Evolutionary conservation across 2,797 vertebrate genomes (phyloP).

Genomic region (Pseudomugil gertrudae): DNA sequence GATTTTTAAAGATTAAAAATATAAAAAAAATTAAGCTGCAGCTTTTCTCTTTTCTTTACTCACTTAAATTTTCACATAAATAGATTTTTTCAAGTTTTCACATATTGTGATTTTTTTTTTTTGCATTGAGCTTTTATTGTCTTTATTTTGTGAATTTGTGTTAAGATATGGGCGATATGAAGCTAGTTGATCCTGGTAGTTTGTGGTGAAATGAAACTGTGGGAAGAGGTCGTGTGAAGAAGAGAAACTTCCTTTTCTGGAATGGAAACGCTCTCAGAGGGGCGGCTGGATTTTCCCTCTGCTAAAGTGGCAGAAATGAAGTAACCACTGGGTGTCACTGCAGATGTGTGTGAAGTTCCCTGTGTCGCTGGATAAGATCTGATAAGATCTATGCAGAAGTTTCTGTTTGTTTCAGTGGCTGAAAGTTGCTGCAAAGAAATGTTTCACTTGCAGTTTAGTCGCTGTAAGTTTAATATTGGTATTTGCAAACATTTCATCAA

Average conservation of each 20-base stretch:
- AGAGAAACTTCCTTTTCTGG: constrained; percentile 18
- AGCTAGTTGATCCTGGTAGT: neutral
- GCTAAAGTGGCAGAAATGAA: constrained; percentile 1
- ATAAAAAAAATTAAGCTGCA: too few species aligned
- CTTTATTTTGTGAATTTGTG: neutral
- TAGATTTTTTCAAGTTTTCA: too few species aligned
- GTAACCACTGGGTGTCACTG: constrained; percentile 66
- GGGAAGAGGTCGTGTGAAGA: constrained; percentile 1
- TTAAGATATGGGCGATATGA: neutral
- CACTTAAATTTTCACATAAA: too few species aligned
- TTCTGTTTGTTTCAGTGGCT: neutral
- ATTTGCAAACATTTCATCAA: neutral
- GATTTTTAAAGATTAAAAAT: too few species aligned
- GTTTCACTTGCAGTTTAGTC: neutral
- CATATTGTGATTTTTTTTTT: too few species aligned
- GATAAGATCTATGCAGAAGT: neutral
- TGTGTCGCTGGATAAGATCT: neutral
- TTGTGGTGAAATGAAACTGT: constrained; percentile 3
- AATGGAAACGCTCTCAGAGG: constrained; percentile 5
- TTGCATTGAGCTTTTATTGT: too few species aligned
- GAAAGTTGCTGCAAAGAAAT: neutral
- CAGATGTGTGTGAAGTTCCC: constrained; percentile 13
- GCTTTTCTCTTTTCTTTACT: too few species aligned
- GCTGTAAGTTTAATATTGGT: neutral
- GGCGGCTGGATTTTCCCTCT: constrained; percentile 14